phyloP scores from a whole-genome alignment of 1,140 invertebrate species.

The Microplitis mediator region DNA sequence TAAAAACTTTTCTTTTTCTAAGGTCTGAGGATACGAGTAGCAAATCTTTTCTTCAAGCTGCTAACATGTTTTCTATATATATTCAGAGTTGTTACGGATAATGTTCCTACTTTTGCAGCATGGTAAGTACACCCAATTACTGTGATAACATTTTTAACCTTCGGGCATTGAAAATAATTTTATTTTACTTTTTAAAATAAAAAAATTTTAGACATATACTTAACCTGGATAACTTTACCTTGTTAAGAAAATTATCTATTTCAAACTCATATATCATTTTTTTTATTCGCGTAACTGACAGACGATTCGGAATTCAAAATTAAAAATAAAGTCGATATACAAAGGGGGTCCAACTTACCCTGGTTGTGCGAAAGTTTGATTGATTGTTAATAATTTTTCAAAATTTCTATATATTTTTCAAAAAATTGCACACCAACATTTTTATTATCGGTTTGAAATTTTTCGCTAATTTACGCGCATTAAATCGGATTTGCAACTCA shows the following conservation, averaged over 20 bases:
- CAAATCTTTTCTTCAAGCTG: conserved; percentile 95
- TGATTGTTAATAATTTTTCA: too few relatives aligned
- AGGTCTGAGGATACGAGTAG: conserved; percentile 96
- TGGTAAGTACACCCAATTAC: conserved; percentile 71
- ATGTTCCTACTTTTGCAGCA: conserved; percentile 81
- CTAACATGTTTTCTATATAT: conserved; percentile 96
- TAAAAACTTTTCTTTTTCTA: conserved; percentile 51
- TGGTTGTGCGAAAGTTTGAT: too few relatives aligned
- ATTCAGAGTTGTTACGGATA: conserved; percentile 87
- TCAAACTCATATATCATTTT: background rate
- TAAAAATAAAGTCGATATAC: too few relatives aligned
- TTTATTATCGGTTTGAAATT: too few relatives aligned
- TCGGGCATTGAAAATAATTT: background rate
- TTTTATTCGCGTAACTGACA: too few relatives aligned
- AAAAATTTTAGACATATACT: background rate
- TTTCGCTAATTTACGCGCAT: too few relatives aligned
- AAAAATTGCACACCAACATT: too few relatives aligned
- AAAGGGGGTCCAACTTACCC: too few relatives aligned
- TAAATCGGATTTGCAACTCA: too few relatives aligned
- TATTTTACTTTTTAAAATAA: background rate
- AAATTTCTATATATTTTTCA: too few relatives aligned
- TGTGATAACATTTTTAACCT: background rate
- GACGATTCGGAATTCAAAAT: too few relatives aligned
- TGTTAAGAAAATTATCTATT: background rate
- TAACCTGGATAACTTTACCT: background rate